Evolutionary conservation across 2,113 vertebrate species (phyloP).

Genomic region (Semnornis frantzii): DNA sequence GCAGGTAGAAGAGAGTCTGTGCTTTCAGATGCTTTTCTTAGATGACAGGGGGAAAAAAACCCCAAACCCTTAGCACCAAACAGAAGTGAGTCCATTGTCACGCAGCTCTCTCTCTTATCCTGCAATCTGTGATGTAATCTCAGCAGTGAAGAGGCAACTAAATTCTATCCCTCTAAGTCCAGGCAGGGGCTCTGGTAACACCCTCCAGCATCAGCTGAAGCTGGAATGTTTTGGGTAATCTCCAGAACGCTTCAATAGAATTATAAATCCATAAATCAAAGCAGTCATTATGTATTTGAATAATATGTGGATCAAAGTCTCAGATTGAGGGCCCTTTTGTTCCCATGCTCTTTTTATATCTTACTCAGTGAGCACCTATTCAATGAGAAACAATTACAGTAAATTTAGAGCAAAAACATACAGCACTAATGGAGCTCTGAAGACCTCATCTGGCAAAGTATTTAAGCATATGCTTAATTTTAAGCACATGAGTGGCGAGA

Average conservation of each 20-base stretch:
- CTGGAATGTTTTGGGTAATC: conserved; percentile 63
- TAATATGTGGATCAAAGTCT: conserved; percentile 68
- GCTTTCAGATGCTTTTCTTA: conserved; percentile 44
- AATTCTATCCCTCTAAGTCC: conserved; percentile 39
- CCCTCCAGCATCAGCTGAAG: conserved; percentile 36
- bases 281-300: conserved; percentile 69
- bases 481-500: conserved; percentile 43
- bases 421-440: conserved; percentile 42
- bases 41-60: background rate
- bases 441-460: conserved; percentile 46
- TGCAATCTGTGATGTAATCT: conserved; percentile 40
- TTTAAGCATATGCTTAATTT: conserved; percentile 55
- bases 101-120: conserved; percentile 22
- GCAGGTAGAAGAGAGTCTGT: background rate
- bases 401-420: conserved; percentile 66
- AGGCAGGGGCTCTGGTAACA: conserved; percentile 40
- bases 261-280: conserved; percentile 72
- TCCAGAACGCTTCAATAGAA: conserved; percentile 61
- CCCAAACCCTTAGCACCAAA: background rate
- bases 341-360: conserved; percentile 64
- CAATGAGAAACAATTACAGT: conserved; percentile 58
- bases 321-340: conserved; percentile 61
- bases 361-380: conserved; percentile 60
- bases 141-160: conserved; percentile 35
- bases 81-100: background rate